Evolutionary conservation across 2,888 invertebrate genomes (phyloP).

Genomic region (Minunthozetes semirufus): DNA sequence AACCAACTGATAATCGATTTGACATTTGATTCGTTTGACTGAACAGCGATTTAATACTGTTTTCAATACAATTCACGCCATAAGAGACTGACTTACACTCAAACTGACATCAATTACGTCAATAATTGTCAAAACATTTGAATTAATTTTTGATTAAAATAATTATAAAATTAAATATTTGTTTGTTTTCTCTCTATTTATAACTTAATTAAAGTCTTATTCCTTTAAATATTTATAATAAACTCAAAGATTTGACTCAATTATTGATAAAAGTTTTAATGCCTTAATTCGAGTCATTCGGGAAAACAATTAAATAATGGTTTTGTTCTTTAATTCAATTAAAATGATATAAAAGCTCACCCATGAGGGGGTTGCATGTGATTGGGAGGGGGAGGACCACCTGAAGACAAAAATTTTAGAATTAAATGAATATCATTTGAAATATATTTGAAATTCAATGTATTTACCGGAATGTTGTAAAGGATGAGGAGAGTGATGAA

Average conservation of each 20-base stretch:
- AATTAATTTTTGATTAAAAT: neutral
- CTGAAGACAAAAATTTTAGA: slow-evolving; percentile 14
- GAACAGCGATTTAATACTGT: neutral
- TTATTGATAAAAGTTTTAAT: neutral
- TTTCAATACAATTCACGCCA: neutral
- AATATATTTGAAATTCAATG: neutral
- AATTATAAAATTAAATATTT: no score
- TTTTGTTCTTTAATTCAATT: no score
- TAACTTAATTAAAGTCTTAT: no score
- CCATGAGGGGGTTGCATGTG: slow-evolving; percentile 35
- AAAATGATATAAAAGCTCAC: neutral
- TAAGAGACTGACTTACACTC: neutral
- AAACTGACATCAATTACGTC: neutral
- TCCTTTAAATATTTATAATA: no score
- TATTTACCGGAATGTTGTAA: slow-evolving; percentile 31
- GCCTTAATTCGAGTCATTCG: neutral
- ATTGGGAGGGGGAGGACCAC: slow-evolving; percentile 32
- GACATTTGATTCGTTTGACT: neutral
- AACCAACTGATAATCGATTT: neutral
- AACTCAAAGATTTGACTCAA: no score
- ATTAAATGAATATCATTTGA: neutral
- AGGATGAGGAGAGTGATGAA: slow-evolving; percentile 34
- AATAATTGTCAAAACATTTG: no score
- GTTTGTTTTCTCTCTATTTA: no score
- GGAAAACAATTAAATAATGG: no score